A percentile compares a stretch with the other conserved stretches of the same genome.
Conservation (phyloP, 2,888 invertebrate species). For the Ormyrus pomaceus region DNA sequence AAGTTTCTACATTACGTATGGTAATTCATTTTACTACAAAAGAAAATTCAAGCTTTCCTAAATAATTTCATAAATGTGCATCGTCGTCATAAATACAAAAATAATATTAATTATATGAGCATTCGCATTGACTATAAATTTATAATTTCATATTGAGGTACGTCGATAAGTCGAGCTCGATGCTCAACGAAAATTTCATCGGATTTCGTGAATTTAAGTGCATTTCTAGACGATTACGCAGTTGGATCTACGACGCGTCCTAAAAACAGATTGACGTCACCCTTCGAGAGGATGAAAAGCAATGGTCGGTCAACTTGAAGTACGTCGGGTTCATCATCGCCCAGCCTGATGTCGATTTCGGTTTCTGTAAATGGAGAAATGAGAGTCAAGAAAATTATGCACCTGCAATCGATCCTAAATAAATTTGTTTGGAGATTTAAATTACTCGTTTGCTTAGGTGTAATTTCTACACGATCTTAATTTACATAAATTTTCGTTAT, state of each 20-base stretch:
- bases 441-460: no score
- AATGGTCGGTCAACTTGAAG: slow-evolving; percentile 62
- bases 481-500: no score
- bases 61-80: no score
- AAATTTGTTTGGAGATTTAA: no score
- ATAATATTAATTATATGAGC: slow-evolving; percentile 1
- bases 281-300: slow-evolving; percentile 54
- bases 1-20: no score
- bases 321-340: slow-evolving; percentile 50
- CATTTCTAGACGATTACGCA: not conserved
- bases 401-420: no score
- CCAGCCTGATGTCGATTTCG: slow-evolving; percentile 45
- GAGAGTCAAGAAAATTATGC: not conserved
- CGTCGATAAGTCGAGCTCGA: not conserved
- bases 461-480: no score
- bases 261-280: slow-evolving; percentile 2
- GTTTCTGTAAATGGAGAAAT: slow-evolving; percentile 37
- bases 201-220: not conserved
- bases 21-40: no score
- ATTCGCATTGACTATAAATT: not conserved
- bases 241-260: slow-evolving; percentile 10
- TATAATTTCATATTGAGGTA: not conserved
- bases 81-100: not conserved
- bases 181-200: not conserved
- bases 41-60: no score